A percentile compares a stretch with the other conserved stretches of the same genome.
Conservation (phyloP, 2,113 vertebrate species). For the Amblyopsis rosae region DNA sequence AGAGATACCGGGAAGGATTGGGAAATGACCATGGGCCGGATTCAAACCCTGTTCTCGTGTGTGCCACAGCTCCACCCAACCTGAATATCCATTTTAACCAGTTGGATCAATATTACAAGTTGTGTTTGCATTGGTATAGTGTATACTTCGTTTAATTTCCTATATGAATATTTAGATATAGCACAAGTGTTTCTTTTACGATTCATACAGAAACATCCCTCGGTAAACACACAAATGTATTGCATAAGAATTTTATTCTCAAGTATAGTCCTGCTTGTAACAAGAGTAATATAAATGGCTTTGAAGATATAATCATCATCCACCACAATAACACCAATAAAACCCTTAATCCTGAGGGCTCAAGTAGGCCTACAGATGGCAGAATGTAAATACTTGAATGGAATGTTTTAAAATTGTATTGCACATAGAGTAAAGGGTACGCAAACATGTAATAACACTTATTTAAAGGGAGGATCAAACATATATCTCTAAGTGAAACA, state of each 20-base stretch:
- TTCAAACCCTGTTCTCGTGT: too few relatives aligned
- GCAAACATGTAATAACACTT: constrained; percentile 5
- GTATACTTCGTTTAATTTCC: neutral
- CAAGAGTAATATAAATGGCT: constrained; percentile 64
- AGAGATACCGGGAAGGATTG: too few relatives aligned
- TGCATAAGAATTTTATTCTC: constrained; percentile 61
- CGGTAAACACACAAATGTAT: constrained; percentile 47
- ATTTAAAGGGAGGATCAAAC: constrained; percentile 1
- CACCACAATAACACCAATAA: constrained; percentile 14
- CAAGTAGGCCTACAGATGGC: constrained; percentile 22
- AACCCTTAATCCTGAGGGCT: constrained; percentile 27
- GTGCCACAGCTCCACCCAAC: too few relatives aligned
- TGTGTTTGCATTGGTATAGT: neutral
- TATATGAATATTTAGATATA: constrained; percentile 15
- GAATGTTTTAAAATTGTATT: constrained; percentile 49
- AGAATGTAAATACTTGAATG: constrained; percentile 20
- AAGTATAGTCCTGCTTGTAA: constrained; percentile 62
- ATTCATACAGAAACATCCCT: constrained; percentile 21
- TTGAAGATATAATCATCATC: constrained; percentile 45
- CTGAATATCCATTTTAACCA: neutral
- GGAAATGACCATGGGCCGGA: too few relatives aligned
- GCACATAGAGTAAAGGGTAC: constrained; percentile 8
- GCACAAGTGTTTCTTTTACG: constrained; percentile 10
- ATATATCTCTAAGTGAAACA: neutral
- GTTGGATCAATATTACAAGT: neutral